Base-by-base conservation (phyloP, 2,113 vertebrate species). In the Aviceda subcristata region DNA sequence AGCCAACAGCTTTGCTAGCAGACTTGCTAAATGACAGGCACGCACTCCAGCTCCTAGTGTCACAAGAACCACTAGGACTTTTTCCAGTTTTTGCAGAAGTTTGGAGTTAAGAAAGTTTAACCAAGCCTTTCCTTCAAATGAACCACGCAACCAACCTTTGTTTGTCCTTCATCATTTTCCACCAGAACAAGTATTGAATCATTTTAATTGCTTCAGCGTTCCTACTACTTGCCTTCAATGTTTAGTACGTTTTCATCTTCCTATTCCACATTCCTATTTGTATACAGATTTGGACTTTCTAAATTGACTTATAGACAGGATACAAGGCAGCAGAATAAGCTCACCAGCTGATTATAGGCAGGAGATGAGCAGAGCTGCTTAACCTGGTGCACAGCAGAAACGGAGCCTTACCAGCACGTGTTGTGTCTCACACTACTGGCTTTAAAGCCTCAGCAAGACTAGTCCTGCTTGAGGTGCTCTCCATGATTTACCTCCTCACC, bases 341-440 rank as follows among this genome's bases (percentile, higher is more conserved):
- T 84, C 38, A 84, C 29, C 26, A 32, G 46, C 22, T 56, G 53
- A 68, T 43, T 29, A 16, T 5, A 72, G 48, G 30, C 51, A 76
- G 16, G 30, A 46, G 15, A 63, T 0, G 0, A 73, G 16, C 0
- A 0, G 24, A 46, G 6, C 11, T 41, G 3, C 69, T 62, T 21
- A 41, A 64, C 14, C 18, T 11, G 16, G 5, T 6, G 19, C 38
- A 50, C 51, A 68, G 38, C 51, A 74, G 41, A 62, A 82, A 57
- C 18, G 4, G 29, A 82, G 51, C 34, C 7, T 41, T 29, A 57
- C 10, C 27, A 56, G 24, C 18, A 57, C 0, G 1, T 11, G 13
- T 4, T 57, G 21, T 9, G 3, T 86, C 48, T 51, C 55, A 55
- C n/a, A 6, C n/a, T 10, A 23, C 15, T 21, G 24, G 38, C 24